Evolutionary conservation across 2,888 invertebrate genomes (phyloP).

Genomic region (Pollenia labialis): DNA sequence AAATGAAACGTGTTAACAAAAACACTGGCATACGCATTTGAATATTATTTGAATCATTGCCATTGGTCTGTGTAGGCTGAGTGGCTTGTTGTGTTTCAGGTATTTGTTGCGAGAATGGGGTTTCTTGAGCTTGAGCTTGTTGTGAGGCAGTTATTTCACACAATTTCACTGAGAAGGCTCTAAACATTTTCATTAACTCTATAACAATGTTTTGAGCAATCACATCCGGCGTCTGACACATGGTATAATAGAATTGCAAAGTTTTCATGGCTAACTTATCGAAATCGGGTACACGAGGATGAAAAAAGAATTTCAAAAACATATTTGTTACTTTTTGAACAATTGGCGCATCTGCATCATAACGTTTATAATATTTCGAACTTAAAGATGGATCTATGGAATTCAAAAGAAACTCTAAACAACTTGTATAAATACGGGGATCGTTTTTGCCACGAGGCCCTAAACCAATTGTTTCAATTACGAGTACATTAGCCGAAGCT

Average conservation of each 20-base stretch:
- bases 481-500: conserved; percentile 88
- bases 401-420: conserved; percentile 81
- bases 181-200: conserved; percentile 85
- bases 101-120: conserved; percentile 78
- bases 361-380: conserved; percentile 82
- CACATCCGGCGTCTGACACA: conserved; percentile 86
- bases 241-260: conserved; percentile 86
- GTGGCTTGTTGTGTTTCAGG: conserved; percentile 73
- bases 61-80: conserved; percentile 18
- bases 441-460: conserved; percentile 83
- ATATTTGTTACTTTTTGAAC: conserved; percentile 82
- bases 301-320: conserved; percentile 85
- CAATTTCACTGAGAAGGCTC: conserved; percentile 82
- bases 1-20: conserved; percentile 85
- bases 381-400: conserved; percentile 80
- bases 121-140: conserved; percentile 75
- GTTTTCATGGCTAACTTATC: conserved; percentile 85
- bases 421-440: conserved; percentile 81
- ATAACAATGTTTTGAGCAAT: conserved; percentile 85
- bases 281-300: conserved; percentile 85
- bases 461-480: conserved; percentile 90
- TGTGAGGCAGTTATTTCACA: conserved; percentile 74
- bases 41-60: neutral
- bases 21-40: conserved; percentile 79
- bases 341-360: conserved; percentile 78